These are phyloP conservation scores for Ophion obscuratus DNA, from an alignment of 2,888 invertebrate genomes.

Conservation along the genomic window DNA sequence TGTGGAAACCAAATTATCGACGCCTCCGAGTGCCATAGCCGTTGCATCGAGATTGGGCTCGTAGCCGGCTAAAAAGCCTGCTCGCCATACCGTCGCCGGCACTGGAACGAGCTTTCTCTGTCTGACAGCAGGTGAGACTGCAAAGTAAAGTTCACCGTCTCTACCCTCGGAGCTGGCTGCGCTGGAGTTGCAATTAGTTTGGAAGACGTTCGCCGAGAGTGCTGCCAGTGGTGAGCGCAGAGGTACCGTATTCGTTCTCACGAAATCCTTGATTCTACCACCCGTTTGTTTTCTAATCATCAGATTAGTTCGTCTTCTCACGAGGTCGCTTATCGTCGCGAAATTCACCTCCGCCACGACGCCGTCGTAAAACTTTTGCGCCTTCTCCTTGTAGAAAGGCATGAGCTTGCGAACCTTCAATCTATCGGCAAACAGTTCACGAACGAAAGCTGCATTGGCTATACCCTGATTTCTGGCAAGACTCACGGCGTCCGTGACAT, in stretches of 20 bases:
- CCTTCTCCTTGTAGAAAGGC: constrained; percentile 94
- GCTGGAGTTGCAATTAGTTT: constrained; percentile 93
- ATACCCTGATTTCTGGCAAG: constrained; percentile 89
- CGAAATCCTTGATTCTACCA: constrained; percentile 91
- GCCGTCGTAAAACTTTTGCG: constrained; percentile 94
- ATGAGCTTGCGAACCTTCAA: constrained; percentile 90
- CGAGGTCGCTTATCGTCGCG: constrained; percentile 92
- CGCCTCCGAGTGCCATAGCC: constrained; percentile 90
- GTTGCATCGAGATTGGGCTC: constrained; percentile 94
- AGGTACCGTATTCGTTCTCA: constrained; percentile 89
- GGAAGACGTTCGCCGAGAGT: constrained; percentile 92
- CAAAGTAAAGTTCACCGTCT: constrained; percentile 95
- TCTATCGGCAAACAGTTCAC: constrained; percentile 93
- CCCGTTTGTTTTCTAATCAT: constrained; percentile 91
- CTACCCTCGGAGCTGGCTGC: constrained; percentile 90
- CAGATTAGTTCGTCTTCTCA: constrained; percentile 92
- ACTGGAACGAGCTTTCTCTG: constrained; percentile 93
- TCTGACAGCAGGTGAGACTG: constrained; percentile 91
- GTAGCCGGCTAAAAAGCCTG: constrained; percentile 93
- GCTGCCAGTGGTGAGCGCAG: constrained; percentile 92
- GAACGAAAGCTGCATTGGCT: constrained; percentile 91
- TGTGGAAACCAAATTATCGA: constrained; percentile 90
- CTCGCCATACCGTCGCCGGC: constrained; percentile 92
- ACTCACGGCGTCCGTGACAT: constrained; percentile 93
- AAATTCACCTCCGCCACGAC: constrained; percentile 94